Evolutionary conservation across 2,113 vertebrate genomes (phyloP), one percentile per base, ranked within the genome.

Genomic region (Argyrosomus japonicus): DNA sequence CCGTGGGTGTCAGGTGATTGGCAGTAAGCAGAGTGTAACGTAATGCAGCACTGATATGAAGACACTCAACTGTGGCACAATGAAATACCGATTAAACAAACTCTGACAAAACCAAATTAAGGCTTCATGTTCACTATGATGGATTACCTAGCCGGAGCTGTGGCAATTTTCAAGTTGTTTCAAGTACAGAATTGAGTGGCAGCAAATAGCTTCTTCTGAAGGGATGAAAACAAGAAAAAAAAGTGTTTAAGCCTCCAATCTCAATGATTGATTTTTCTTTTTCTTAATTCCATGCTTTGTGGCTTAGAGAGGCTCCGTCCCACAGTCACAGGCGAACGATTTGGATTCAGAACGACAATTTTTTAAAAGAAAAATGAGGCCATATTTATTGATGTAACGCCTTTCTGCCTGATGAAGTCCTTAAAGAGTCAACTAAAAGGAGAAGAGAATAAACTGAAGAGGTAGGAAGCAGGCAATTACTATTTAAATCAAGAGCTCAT

Each of bases 61-160:
- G 83, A 86, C 83, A 36, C 83, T 90, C 79, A 53, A 65, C 75
- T 62, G 60, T 76, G 62, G 65, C 83, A 79, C 79, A 84, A 81
- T 84, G 77, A 85, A 85, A 83, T 51, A 72, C 70, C 6, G 72
- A 90, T 85, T 88, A 87, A 87, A 79, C 87, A 87, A 80, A 89
- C 68, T 68, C 27, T 75, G 84, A 84, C 83, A 85, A 88, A 85
- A 71, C 32, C 54, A 89, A 93, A 85, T 82, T 40, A 87, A 73
- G 79, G 61, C 79, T 61, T 63, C 19, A 1, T 81, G 85, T 87
- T 89, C 74, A 68, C 81, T 32, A 23, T 89, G 89, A 92, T 89
- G 89, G 82, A 92, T 93, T 88, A 87, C 83, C 79, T 57, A 2
- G 61, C 60, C 0, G 15, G 25, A 73, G 85, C 50, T 6, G 40